These are phyloP conservation scores for Bradypodion ventrale DNA, from an alignment of 2,797 vertebrate genomes.

Conservation along the genomic window DNA sequence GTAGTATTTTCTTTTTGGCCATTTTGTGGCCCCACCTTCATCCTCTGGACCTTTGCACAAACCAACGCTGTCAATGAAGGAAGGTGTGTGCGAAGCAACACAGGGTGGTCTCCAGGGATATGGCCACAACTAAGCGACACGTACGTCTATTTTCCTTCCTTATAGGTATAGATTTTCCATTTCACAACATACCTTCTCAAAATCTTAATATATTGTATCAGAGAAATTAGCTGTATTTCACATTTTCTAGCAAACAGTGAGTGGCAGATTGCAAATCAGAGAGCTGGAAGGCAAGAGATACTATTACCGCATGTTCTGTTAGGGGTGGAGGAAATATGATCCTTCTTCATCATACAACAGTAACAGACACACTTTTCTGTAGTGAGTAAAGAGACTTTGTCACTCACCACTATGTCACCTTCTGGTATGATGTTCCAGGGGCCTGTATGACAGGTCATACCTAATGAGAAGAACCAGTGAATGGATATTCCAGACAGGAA, in stretches of 20 bases:
- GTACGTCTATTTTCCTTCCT: no score
- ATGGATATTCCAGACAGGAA: constrained; percentile 60
- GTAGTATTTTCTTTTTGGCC: no score
- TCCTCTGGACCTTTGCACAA: no score
- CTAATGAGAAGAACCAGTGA: constrained; percentile 79
- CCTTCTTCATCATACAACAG: constrained; percentile 66
- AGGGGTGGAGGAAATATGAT: not conserved
- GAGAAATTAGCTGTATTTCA: constrained; percentile 48
- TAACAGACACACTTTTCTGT: constrained; percentile 76
- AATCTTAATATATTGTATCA: constrained; percentile 43
- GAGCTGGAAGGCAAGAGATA: constrained; percentile 11
- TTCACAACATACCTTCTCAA: constrained; percentile 40
- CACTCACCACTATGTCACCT: constrained; percentile 74
- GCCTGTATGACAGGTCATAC: constrained; percentile 74
- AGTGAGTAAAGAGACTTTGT: constrained; percentile 79
- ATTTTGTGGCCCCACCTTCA: no score
- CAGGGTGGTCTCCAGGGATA: no score
- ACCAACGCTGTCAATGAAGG: no score
- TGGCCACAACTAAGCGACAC: no score
- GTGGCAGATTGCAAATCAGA: constrained; percentile 20
- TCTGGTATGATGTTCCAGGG: constrained; percentile 72
- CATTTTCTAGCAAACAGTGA: constrained; percentile 5
- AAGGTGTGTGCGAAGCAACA: no score
- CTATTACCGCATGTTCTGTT: constrained; percentile 27
- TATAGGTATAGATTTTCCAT: no score